These are phyloP conservation scores for Ochotona princeps DNA, from an alignment of 2,113 vertebrate species.

Conservation along the genomic window DNA sequence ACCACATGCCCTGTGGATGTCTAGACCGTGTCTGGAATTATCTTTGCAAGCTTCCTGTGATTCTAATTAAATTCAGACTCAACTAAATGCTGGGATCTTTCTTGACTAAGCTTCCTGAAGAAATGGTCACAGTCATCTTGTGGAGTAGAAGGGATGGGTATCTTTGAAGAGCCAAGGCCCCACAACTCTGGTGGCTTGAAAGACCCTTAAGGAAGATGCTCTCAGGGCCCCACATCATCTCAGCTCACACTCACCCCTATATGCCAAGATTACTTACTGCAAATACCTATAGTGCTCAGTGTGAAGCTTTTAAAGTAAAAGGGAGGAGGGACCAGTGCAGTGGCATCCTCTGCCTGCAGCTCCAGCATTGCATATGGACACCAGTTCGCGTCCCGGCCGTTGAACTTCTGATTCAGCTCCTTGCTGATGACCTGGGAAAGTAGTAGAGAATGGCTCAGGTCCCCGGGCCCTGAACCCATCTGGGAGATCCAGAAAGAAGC, in stretches of 20 bases:
- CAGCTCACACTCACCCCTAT: neutral
- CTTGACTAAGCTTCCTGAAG: conserved; percentile 6
- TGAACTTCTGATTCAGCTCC: too few species aligned
- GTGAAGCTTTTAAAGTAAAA: neutral
- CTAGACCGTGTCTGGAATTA: conserved; percentile 4
- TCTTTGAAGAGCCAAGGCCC: neutral
- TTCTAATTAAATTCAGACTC: conserved; percentile 18
- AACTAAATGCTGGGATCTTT: conserved; percentile 34
- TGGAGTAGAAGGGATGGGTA: neutral
- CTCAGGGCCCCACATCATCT: neutral
- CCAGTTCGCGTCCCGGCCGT: too few species aligned
- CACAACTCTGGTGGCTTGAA: neutral
- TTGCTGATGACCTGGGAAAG: too few species aligned
- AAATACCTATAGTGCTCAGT: neutral
- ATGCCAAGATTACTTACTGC: neutral
- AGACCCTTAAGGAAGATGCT: conserved; percentile 7
- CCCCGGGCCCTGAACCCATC: too few species aligned
- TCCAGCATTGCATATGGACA: too few species aligned
- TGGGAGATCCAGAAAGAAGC: too few species aligned
- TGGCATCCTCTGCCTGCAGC: too few species aligned
- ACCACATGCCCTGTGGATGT: neutral
- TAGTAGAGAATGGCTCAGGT: too few species aligned
- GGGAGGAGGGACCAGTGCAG: too few species aligned
- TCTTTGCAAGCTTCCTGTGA: conserved; percentile 31
- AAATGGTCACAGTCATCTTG: neutral